phyloP scores from a whole-genome alignment of 2,113 vertebrate species.

The Dipodomys merriami region DNA sequence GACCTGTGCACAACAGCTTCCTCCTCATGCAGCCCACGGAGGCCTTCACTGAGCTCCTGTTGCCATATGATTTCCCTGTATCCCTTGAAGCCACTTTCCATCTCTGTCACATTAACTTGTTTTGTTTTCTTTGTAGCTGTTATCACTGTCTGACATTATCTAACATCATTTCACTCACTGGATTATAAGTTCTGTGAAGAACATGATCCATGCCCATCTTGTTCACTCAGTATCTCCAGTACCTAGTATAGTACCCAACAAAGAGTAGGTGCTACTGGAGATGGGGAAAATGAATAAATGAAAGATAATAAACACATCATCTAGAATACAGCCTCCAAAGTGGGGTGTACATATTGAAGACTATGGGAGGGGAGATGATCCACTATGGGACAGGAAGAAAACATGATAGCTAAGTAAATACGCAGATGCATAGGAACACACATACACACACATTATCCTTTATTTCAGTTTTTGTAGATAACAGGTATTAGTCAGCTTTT shows the following conservation, averaged over 20 bases:
- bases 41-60: background rate
- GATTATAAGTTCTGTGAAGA: background rate
- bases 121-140: background rate
- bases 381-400: background rate
- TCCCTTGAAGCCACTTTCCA: background rate
- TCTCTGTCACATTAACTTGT: background rate
- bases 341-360: background rate
- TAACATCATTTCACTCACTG: background rate
- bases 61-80: background rate
- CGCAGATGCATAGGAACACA: background rate
- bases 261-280: background rate
- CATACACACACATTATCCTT: background rate
- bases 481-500: background rate
- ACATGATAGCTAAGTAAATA: background rate
- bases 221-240: background rate
- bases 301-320: background rate
- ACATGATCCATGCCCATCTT: background rate
- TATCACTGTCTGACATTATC: background rate
- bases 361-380: background rate
- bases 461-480: background rate
- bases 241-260: background rate
- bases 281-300: background rate
- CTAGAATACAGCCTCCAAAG: background rate
- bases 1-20: background rate
- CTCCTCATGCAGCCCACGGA: background rate